Base-by-base conservation (phyloP, 1,140 invertebrate species). In the Meloidogyne chitwoodi region DNA sequence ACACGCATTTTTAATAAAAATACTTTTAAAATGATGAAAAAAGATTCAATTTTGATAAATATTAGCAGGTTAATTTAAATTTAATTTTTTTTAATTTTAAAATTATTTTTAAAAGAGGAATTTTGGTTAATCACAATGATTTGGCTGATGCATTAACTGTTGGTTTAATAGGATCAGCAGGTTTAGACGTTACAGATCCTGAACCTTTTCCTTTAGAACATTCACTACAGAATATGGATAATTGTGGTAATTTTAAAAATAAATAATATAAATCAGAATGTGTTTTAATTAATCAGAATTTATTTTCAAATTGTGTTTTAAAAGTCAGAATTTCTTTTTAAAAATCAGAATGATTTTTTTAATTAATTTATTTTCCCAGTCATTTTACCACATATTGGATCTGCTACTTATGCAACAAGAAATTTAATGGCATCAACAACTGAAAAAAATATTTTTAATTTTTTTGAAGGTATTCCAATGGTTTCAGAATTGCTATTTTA, bases 311-410 rank as follows among this genome's bases (percentile, higher is more conserved):
- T 12, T 65, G 14, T 24, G 26, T 24, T 66, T 29, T 19, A n/a
- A 66, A 31, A 66, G 8, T 66, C 27, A 31, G 65, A 66, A 66
- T 31, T 19, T 66, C 16, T 27, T 69, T 29, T 19, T 1, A 66
- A 2, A 44, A 24, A 16, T 44, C 24, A 29, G 16, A 61, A 29
- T 1, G 12, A 31, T n/a, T n/a, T n/a, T n/a, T n/a, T n/a, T n/a
- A n/a, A 14, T 22, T 31, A 3, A 6, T 31, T 74, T 69, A n/a
- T n/a, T n/a, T n/a, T 90, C 90, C 89, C 90, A 91, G 92, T 95
- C 14, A 88, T 97, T 48, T 86, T 96, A 67, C 95, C 95, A 3
- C 95, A 98, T 85, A 94, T 97, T 83, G 94, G 93, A 22, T 95
- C 93, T 89, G 94, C 94, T 8, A 91, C 92, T 10, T 90, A 90